Evolutionary conservation across 2,888 invertebrate species (phyloP).

Genomic region (Apamea sordens): DNA sequence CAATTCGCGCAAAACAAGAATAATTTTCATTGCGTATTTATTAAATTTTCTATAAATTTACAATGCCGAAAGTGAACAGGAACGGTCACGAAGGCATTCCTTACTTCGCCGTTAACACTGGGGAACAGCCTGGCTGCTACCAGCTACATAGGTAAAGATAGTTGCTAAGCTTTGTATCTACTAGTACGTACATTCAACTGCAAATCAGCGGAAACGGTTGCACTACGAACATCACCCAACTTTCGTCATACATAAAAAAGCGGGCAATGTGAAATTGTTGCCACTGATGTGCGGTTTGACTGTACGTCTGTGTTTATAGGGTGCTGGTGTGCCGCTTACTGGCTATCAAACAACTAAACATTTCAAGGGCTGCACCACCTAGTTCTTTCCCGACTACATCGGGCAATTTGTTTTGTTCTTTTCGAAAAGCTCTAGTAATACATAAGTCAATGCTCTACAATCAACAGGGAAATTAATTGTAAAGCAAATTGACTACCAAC

Average conservation of each 20-base stretch:
- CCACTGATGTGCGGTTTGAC: not conserved
- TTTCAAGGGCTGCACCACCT: too few relatives aligned
- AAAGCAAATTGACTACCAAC: too few relatives aligned
- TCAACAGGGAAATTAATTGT: too few relatives aligned
- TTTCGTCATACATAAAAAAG: not conserved
- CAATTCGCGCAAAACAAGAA: not conserved
- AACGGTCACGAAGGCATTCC: slow-evolving; percentile 80
- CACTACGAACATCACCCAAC: not conserved
- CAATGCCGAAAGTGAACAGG: slow-evolving; percentile 81
- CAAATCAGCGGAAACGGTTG: not conserved
- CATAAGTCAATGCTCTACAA: too few relatives aligned
- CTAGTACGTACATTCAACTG: not conserved
- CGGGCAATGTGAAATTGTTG: not conserved
- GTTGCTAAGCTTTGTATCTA: not conserved
- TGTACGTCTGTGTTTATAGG: not conserved
- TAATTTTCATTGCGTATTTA: slow-evolving; percentile 9
- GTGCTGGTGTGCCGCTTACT: too few relatives aligned
- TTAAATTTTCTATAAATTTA: slow-evolving; percentile 59
- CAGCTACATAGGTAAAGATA: slow-evolving; percentile 82
- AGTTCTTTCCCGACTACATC: too few relatives aligned
- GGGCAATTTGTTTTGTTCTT: too few relatives aligned
- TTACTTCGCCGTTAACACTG: slow-evolving; percentile 78
- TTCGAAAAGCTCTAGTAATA: too few relatives aligned
- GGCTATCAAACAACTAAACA: too few relatives aligned
- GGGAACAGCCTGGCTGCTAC: slow-evolving; percentile 84